Evolutionary conservation across 2,888 invertebrate species (phyloP), one percentile per base, ranked within the genome.

Genomic region (Anaspis maculata): DNA sequence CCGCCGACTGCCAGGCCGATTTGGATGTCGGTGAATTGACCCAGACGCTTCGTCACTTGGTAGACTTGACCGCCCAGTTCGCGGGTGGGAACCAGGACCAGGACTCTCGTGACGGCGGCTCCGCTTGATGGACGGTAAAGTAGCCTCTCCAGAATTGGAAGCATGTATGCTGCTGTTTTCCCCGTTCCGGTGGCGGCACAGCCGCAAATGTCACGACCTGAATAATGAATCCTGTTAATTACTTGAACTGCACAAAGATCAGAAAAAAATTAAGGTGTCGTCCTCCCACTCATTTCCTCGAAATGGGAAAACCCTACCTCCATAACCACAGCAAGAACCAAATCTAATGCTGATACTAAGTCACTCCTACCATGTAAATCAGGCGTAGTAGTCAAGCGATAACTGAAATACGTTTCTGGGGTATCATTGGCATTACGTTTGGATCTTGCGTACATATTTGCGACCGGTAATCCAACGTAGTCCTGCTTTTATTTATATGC

Each of bases 121-220:
- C 53, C 53, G 51, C 65, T 79, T 15, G 79, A 76, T 0, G 94
- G 85, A 48, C 87, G 80, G 63, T 88, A 96, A 7, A 97, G 64
- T 39, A 98, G 72, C 42, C 97, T 74, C 68, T 98, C 98, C 31
- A 98, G 60, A 2, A 95, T 92, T 0, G 98, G 98, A 48, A 98
- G 68, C 90, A 98, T 96, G 64, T 96, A 98, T 0, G 98, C 97
- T 0, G 94, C 95, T 0, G 98, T 98, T 73, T 99, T 98, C 32
- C 97, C 96, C 4, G 89, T 85, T 30, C 98, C 98, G 0, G 97
- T 98, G 0, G 96, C 95, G 15, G 98, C 97, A 71, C 97, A 98
- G 6, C 95, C 98, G 68, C 96, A 97, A 48, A 98, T 81, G 65
- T 98, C 98, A 51, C 87, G 79, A 10, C 96, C 92, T 74, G 44